Base-by-base conservation (phyloP, 2,113 vertebrate species). In the Oophaga pumilio region DNA sequence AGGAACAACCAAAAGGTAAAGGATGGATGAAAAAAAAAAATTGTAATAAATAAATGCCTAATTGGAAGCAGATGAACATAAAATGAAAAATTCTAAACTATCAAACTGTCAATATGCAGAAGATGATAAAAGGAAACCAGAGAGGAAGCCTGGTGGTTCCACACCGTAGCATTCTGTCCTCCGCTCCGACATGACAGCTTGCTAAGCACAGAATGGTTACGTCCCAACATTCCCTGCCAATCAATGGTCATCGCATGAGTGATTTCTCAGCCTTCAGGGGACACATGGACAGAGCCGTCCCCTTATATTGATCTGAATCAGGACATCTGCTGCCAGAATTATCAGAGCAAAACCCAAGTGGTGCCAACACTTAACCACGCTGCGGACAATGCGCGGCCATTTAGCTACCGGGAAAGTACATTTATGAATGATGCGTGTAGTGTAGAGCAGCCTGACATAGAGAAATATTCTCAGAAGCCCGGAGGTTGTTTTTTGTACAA, bases 81-180 rank as follows among this genome's bases (percentile, higher is more conserved):
- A 53, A 57, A 56, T 8, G 2, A 43, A 1, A 8, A 17, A 24
- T 43, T 43, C 3, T 43, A 43, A 43, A 56, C 5, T 14, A 3
- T 17, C n/a, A 78, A 20, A 56, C 5, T 14, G 11, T 17, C n/a
- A 78, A 20, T 57, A 56, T 18, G 50, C 7, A 79, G 93, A 93
- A 95, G 93, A 95, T 93, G 93, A 43, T 43, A 92, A 94, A 90
- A 93, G 91, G 91, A 91, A 28, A 26, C 13, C 10, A 6, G 6
- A 69, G 26, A 24, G 64, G 24, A 71, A 26, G 18, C 18, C 8
- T 2, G 9, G 7, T 9, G 50, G 62, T 26, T 17, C 24, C 52
- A 49, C 15, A 13, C 4, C 64, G 56, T 50, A 87, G 68, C 33
- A 74, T 12, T 56, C 33, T 52, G 43, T 76, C 33, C 57, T 12